Percentiles rank a stretch among this genome's conserved stretches.
Evolutionary conservation across 37 sponge, comb jelly and placozoan species (phyloP).

Genomic region (Cliona cf. orientalis): DNA sequence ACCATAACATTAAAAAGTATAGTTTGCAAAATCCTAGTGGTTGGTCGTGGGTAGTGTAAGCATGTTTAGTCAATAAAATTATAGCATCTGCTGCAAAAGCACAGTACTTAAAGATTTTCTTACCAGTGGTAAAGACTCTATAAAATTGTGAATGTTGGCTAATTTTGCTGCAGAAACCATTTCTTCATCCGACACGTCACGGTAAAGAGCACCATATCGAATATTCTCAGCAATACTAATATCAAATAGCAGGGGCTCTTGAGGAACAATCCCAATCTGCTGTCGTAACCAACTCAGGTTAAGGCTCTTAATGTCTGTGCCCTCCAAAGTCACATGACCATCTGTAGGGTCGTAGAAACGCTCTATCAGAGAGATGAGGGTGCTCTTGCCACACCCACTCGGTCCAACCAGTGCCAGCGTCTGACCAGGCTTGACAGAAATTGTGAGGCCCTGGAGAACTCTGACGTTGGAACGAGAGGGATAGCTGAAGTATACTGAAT

Average conservation of each 20-base stretch:
- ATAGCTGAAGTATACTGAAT: conserved; percentile 86
- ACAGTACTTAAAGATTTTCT: too few relatives aligned
- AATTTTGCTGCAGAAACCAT: conserved; percentile 87
- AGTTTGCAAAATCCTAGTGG: too few relatives aligned
- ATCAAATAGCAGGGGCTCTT: conserved; percentile 95
- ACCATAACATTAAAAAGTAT: too few relatives aligned
- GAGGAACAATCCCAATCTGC: conserved; percentile 93
- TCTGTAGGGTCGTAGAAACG: conserved; percentile 89
- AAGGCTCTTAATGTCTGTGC: conserved; percentile 60
- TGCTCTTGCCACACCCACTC: conserved; percentile 99
- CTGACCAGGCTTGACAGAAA: conserved; percentile 83
- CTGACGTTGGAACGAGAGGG: conserved; percentile 82
- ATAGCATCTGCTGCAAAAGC: too few relatives aligned
- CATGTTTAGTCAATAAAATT: too few relatives aligned
- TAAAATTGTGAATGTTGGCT: conserved; percentile 97
- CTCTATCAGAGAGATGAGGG: conserved; percentile 91
- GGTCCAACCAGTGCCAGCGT: conserved; percentile 98
- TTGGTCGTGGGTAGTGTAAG: too few relatives aligned
- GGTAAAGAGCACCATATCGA: conserved; percentile 89
- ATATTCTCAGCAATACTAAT: conserved; percentile 95
- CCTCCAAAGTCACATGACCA: conserved; percentile 77
- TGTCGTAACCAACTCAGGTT: conserved; percentile 89
- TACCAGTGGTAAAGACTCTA: conserved; percentile 86
- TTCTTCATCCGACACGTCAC: conserved; percentile 88
- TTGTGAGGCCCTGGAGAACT: conserved; percentile 78